These are phyloP conservation scores for Homarus americanus DNA, from an alignment of 1,140 invertebrate species.

Conservation along the genomic window DNA sequence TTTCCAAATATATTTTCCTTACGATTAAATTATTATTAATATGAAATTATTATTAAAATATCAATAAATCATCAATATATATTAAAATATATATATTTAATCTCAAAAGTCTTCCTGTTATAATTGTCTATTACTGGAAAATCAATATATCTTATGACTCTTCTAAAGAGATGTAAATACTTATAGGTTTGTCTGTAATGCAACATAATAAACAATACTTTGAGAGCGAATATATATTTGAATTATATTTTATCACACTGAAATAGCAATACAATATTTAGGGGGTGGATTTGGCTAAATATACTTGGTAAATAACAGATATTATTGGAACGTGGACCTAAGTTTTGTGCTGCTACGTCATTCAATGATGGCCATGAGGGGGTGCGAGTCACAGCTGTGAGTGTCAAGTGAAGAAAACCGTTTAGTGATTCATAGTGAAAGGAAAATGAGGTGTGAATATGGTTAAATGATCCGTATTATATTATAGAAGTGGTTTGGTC, in stretches of 20 bases:
- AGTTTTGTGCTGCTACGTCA: constrained; percentile 37
- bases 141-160: constrained; percentile 31
- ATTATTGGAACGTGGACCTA: constrained; percentile 26
- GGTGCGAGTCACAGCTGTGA: background rate
- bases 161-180: constrained; percentile 58
- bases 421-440: background rate
- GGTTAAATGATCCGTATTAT: background rate
- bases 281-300: background rate
- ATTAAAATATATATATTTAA: background rate
- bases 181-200: background rate
- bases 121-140: constrained; percentile 25
- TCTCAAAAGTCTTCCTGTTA: background rate
- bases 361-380: constrained; percentile 1
- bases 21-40: too few species aligned
- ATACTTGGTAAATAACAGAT: background rate
- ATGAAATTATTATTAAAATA: background rate
- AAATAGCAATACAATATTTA: background rate
- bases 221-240: background rate
- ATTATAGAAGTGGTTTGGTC: background rate
- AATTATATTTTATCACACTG: too few species aligned
- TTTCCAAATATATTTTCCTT: background rate
- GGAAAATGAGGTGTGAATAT: background rate
- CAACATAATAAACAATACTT: background rate
- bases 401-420: background rate
- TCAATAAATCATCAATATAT: background rate